Evolutionary conservation across 2,113 vertebrate species (phyloP).

Genomic region (Heterochromis multidens): DNA sequence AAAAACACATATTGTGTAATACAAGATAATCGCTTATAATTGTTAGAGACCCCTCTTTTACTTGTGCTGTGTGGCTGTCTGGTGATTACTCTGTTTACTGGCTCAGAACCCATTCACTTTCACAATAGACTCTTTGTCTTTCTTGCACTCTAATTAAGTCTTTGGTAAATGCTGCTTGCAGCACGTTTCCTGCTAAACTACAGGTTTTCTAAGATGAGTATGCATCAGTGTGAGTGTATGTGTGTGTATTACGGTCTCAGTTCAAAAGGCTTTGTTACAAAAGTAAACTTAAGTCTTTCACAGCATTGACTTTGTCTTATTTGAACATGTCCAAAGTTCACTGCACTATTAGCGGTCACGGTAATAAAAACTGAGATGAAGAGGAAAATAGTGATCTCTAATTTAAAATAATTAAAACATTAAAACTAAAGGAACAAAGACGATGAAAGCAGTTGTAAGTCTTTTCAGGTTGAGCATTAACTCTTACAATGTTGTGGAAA

Average conservation of each 20-base stretch:
- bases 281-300: slow-evolving; percentile 46
- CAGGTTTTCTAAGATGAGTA: neutral
- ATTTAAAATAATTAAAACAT: neutral
- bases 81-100: slow-evolving; percentile 29
- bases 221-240: neutral
- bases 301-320: slow-evolving; percentile 33
- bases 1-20: neutral
- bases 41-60: neutral
- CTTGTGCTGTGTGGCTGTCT: neutral
- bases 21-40: neutral
- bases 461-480: slow-evolving; percentile 24
- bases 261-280: slow-evolving; percentile 31
- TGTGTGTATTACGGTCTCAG: neutral
- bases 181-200: neutral
- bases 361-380: neutral
- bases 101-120: slow-evolving; percentile 31
- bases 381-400: neutral
- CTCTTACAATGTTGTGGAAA: slow-evolving; percentile 1
- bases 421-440: neutral
- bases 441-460: neutral
- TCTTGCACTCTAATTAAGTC: slow-evolving; percentile 32
- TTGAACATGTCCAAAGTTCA: slow-evolving; percentile 10
- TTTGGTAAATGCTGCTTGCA: slow-evolving; percentile 56
- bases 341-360: slow-evolving; percentile 18
- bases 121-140: slow-evolving; percentile 38